Conservation (phyloP, 2,113 vertebrate genomes). For the Calidris pygmaea region DNA sequence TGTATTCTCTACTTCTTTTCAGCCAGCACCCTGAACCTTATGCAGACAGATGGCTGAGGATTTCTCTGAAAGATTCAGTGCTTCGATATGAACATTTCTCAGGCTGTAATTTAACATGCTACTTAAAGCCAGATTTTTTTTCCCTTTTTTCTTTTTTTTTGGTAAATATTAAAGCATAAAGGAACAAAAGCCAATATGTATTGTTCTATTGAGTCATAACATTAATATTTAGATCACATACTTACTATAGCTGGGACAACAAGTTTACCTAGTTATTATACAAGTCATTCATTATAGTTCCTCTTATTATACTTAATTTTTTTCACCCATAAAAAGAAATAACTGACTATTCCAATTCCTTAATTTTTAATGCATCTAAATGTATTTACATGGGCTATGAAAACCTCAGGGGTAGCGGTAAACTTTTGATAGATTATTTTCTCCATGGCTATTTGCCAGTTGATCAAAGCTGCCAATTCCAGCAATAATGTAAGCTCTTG, state of each 20-base stretch:
- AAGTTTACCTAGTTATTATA: not conserved
- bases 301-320: not conserved
- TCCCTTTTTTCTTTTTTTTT: not conserved
- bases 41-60: slow-evolving; percentile 25
- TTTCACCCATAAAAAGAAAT: not conserved
- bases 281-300: not conserved
- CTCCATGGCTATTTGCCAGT: not conserved
- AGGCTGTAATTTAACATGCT: not conserved
- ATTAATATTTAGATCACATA: not conserved
- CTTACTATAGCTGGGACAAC: not conserved
- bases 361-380: not conserved
- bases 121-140: not conserved
- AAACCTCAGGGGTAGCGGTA: not conserved
- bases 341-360: not conserved
- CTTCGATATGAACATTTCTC: not conserved
- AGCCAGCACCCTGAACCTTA: not conserved
- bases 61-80: slow-evolving; percentile 19
- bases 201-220: not conserved
- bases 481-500: not conserved
- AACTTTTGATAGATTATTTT: not conserved
- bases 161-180: not conserved
- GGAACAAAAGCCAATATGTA: not conserved
- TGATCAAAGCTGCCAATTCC: not conserved
- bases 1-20: not conserved
- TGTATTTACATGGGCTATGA: not conserved